Conservation (phyloP, 2,113 vertebrate genomes). For the Mesocricetus auratus region DNA sequence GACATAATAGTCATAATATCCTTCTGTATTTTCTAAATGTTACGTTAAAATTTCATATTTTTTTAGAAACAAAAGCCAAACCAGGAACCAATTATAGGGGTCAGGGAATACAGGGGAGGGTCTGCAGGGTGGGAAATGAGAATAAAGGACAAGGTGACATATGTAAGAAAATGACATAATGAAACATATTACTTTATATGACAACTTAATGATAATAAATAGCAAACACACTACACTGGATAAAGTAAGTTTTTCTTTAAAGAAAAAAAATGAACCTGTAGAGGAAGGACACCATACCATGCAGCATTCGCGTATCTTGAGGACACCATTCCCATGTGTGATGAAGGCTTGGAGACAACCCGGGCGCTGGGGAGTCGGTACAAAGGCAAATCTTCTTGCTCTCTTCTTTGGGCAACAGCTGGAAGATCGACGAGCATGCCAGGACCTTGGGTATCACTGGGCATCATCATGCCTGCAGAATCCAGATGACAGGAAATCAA, state of each 20-base stretch:
- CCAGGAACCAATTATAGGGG: neutral
- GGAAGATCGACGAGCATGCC: constrained; percentile 68
- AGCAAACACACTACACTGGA: neutral
- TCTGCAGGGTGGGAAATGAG: neutral
- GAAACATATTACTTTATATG: neutral
- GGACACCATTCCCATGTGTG: neutral
- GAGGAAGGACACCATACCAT: neutral
- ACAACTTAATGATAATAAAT: neutral
- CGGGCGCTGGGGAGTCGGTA: constrained; percentile 61
- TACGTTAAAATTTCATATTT: neutral
- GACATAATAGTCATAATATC: neutral
- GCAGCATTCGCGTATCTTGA: constrained; percentile 73
- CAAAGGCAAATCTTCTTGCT: constrained; percentile 47
- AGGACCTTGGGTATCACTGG: constrained; percentile 33
- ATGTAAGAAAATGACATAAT: neutral
- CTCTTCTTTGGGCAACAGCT: constrained; percentile 66
- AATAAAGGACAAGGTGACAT: neutral
- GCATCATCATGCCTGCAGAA: constrained; percentile 76
- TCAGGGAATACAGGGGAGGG: too few species aligned
- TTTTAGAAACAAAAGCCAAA: neutral
- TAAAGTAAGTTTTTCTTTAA: neutral
- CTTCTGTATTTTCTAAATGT: constrained; percentile 30
- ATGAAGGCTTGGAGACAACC: constrained; percentile 42
- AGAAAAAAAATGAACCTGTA: neutral
- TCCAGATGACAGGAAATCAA: neutral